A percentile compares a stretch with the other conserved stretches of the same genome.
phyloP scores from a whole-genome alignment of 2,797 vertebrate species.

The Myripristis murdjan region DNA sequence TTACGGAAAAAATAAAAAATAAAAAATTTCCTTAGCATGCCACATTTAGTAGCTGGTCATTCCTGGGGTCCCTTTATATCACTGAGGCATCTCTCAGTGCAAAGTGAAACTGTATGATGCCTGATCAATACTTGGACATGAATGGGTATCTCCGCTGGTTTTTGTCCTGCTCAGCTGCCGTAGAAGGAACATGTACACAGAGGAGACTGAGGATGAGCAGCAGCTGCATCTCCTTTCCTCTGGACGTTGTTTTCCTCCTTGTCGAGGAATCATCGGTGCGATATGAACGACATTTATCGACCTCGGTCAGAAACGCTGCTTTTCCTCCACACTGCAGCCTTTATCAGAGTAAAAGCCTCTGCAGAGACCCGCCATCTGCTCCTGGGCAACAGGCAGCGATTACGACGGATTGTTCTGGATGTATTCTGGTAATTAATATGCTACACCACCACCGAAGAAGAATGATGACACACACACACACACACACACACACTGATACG shows the following conservation, averaged over 20 bases:
- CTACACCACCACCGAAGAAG: slow-evolving; percentile 37
- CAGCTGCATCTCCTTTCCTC: background rate
- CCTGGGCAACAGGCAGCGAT: slow-evolving; percentile 24
- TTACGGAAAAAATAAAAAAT: too few species aligned
- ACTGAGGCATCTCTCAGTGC: too few species aligned
- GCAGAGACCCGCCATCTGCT: slow-evolving; percentile 22
- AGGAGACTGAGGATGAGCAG: too few species aligned
- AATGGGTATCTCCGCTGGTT: background rate
- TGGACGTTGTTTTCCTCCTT: slow-evolving; percentile 13
- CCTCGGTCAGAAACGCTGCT: slow-evolving; percentile 25
- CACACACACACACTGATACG: background rate
- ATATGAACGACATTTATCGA: slow-evolving; percentile 47
- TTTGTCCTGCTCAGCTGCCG: background rate
- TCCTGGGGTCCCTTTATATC: too few species aligned
- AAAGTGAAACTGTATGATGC: slow-evolving; percentile 4
- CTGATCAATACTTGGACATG: background rate
- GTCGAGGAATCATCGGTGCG: background rate
- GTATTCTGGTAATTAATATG: slow-evolving; percentile 50
- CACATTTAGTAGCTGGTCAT: too few species aligned
- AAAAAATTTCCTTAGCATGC: too few species aligned
- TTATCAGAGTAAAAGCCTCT: slow-evolving; percentile 58
- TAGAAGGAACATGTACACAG: too few species aligned
- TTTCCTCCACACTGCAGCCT: slow-evolving; percentile 37
- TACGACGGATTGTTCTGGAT: slow-evolving; percentile 16
- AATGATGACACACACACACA: slow-evolving; percentile 22